Evolutionary conservation across 2,888 invertebrate species (phyloP).

Genomic region (Anodontia alba): DNA sequence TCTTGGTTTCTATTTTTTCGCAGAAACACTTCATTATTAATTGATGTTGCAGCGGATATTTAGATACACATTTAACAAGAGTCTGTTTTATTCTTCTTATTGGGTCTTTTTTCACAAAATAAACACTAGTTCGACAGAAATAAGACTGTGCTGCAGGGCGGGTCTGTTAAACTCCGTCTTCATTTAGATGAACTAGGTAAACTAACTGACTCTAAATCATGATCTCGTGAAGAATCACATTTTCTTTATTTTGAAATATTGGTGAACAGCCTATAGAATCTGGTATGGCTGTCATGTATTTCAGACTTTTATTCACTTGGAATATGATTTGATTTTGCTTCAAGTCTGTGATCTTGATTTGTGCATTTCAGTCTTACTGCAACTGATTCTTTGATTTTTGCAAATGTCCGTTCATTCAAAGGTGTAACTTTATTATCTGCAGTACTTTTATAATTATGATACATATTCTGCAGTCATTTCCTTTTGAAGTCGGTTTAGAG

Average conservation of each 20-base stretch:
- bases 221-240: background rate
- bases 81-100: constrained; percentile 34
- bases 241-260: background rate
- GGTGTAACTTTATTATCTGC: background rate
- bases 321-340: background rate
- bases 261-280: background rate
- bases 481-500: constrained; percentile 1
- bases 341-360: constrained; percentile 4
- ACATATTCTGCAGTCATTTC: background rate
- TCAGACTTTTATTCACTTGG: background rate
- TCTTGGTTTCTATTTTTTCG: constrained; percentile 32
- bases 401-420: no score
- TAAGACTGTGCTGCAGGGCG: background rate
- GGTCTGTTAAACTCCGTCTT: background rate
- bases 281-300: background rate
- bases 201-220: no score
- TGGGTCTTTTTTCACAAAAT: constrained; percentile 38
- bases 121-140: constrained; percentile 35
- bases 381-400: background rate
- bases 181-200: no score
- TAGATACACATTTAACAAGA: constrained; percentile 38
- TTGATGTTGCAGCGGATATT: constrained; percentile 15
- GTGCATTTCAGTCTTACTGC: background rate
- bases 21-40: constrained; percentile 21
- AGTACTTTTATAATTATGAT: constrained; percentile 4